Conservation (phyloP, 2,797 vertebrate genomes). For the Sebastes itinus region DNA sequence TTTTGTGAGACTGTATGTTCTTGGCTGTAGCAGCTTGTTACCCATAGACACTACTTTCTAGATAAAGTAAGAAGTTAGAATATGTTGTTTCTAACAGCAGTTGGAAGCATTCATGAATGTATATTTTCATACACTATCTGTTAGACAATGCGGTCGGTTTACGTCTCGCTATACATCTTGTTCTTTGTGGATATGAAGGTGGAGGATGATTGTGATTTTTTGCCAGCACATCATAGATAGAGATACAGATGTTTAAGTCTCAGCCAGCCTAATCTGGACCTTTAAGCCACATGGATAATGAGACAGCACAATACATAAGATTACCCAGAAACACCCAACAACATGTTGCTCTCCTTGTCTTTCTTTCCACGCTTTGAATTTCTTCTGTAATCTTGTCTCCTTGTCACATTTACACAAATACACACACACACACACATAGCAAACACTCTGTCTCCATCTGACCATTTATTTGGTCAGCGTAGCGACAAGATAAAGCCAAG, state of each 20-base stretch:
- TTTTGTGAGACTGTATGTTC: neutral
- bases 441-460: neutral
- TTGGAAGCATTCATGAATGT: constrained; percentile 24
- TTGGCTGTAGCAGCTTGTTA: neutral
- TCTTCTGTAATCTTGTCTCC: neutral
- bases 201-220: constrained; percentile 10
- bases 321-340: neutral
- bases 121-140: constrained; percentile 11
- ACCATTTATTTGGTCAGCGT: constrained; percentile 25
- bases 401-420: neutral
- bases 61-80: neutral
- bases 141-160: neutral
- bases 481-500: constrained; percentile 13
- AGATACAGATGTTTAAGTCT: constrained; percentile 21
- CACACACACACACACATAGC: neutral
- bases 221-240: constrained; percentile 27
- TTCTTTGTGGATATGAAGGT: neutral
- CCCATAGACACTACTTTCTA: neutral
- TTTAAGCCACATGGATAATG: constrained; percentile 3
- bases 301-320: constrained; percentile 1
- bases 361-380: neutral
- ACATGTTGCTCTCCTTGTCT: neutral
- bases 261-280: constrained; percentile 15
- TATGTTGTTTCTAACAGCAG: neutral
- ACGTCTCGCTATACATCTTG: neutral